Base-by-base conservation (phyloP, 2,113 vertebrate species). In the Sebastes schlegelii region DNA sequence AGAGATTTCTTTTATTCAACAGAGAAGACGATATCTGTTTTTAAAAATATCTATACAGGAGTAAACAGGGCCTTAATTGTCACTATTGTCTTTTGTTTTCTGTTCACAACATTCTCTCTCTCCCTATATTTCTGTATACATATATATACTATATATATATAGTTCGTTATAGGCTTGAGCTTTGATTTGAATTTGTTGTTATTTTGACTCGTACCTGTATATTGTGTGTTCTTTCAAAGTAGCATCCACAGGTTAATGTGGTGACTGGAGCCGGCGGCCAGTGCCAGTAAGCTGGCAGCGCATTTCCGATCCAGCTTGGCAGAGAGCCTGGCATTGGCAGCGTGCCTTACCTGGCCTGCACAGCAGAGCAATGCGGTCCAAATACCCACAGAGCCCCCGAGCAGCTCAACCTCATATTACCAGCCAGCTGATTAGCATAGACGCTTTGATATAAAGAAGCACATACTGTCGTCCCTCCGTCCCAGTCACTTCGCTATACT, bases 341-440 rank as follows among this genome's bases (percentile, higher is more conserved):
- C 43, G 9, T 19, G 89, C 88, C 88, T 45, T 49, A 89, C 80
- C 88, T 93, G 92, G 88, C 84, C 83, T 45, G 63, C 57, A 80
- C 78, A 80, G 76, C 73, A 73, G 61, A 80, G 81, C 9, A 34
- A 82, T 49, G 71, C 63, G 66, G 80, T 91, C 92, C 92, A 90
- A 88, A 91, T 90, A 85, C 87, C 86, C 88, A 66, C 74, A 83
- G 86, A 89, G 80, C 82, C 62, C 34, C 80, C 0, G 76, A 73
- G 89, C 88, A 77, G 89, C 83, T 92, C 83, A 58, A 76, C 79
- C 81, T 91, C 79, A 79, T 82, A 88, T 88, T 84, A 86, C 54
- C 85, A 70, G 90, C 90, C 90, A 90, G 83, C 84, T 93, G 76
- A 92, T 93, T 91, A 89, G 77, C 91, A 92, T 92, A 88, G 86